phyloP scores from a whole-genome alignment of 92 coral and sea anemone species.

The Epizoanthus stellaris region DNA sequence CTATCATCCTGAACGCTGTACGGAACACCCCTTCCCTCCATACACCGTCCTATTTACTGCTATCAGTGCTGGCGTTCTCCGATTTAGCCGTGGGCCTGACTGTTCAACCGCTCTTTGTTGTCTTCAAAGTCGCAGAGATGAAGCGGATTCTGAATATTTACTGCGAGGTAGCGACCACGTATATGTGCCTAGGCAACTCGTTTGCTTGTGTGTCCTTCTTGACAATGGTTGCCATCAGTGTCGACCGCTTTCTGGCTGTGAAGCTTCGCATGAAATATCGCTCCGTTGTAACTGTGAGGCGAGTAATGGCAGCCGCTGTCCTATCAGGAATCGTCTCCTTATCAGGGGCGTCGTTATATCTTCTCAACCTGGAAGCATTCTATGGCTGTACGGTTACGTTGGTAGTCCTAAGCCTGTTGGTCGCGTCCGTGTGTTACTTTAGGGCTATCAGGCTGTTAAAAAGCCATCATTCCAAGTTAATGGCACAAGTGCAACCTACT shows the following conservation, averaged over 20 bases:
- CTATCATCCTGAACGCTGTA: conserved; percentile 16
- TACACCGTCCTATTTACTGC: conserved; percentile 33
- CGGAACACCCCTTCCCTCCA: conserved; percentile 30
- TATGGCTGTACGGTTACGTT: conserved; percentile 3
- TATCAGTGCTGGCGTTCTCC: conserved; percentile 22
- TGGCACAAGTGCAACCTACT: conserved; percentile 23
- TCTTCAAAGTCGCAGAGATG: conserved; percentile 32
- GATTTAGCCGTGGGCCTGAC: conserved; percentile 39
- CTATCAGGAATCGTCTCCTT: neutral
- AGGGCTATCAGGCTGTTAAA: conserved; percentile 28
- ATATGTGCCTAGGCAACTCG: conserved; percentile 38
- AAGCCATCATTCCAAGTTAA: conserved; percentile 21
- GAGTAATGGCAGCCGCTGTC: conserved; percentile 11
- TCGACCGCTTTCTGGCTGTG: conserved; percentile 40
- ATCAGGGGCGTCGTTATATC: conserved; percentile 20
- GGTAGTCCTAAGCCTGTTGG: neutral
- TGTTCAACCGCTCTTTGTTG: conserved; percentile 29
- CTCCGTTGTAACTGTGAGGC: conserved; percentile 19
- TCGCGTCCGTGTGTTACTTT: conserved; percentile 28
- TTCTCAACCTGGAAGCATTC: conserved; percentile 22
- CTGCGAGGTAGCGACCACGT: conserved; percentile 35
- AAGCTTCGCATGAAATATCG: conserved; percentile 41
- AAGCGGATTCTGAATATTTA: conserved; percentile 17
- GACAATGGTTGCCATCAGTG: conserved; percentile 38
- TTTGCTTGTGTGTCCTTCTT: conserved; percentile 36